Percentiles rank a stretch among this genome's conserved stretches.
Evolutionary conservation across 2,113 vertebrate genomes (phyloP).

Genomic region (Eurystomus gularis): DNA sequence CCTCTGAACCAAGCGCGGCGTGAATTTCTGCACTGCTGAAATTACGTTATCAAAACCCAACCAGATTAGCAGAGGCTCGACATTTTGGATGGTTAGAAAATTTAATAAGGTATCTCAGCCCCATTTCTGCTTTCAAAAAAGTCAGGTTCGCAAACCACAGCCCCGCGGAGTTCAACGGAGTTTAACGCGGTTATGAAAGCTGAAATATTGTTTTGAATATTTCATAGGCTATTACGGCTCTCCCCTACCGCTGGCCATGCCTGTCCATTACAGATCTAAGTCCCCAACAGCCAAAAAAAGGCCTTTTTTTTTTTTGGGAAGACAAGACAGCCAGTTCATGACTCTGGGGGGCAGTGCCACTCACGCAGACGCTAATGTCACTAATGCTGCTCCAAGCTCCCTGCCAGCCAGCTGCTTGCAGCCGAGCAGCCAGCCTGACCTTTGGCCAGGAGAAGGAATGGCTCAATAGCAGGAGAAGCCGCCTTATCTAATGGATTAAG

Average conservation of each 20-base stretch:
- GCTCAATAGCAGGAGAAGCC: conserved; percentile 46
- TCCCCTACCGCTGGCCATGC: not conserved
- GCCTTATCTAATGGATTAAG: conserved; percentile 67
- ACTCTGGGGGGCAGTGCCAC: conserved; percentile 51
- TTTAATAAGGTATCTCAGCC: not conserved
- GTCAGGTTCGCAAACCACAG: not conserved
- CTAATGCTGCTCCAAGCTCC: conserved; percentile 39
- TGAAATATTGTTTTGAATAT: conserved; percentile 17
- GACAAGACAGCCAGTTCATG: conserved; percentile 36
- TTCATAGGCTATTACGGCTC: not conserved
- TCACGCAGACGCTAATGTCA: conserved; percentile 51
- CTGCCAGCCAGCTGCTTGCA: conserved; percentile 58
- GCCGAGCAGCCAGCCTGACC: conserved; percentile 37
- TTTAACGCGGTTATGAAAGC: not conserved
- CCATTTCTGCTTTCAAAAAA: not conserved
- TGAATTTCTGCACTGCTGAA: not conserved
- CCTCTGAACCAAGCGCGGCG: not conserved
- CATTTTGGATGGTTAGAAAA: not conserved
- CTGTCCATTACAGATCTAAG: not conserved
- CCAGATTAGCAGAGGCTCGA: not conserved
- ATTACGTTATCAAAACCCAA: not conserved
- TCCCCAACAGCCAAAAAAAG: not conserved
- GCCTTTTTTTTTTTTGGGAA: not conserved
- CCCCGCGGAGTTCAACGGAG: not conserved
- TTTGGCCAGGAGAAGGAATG: conserved; percentile 37